Conservation (phyloP, 2,113 vertebrate genomes). For the Lampris incognitus region DNA sequence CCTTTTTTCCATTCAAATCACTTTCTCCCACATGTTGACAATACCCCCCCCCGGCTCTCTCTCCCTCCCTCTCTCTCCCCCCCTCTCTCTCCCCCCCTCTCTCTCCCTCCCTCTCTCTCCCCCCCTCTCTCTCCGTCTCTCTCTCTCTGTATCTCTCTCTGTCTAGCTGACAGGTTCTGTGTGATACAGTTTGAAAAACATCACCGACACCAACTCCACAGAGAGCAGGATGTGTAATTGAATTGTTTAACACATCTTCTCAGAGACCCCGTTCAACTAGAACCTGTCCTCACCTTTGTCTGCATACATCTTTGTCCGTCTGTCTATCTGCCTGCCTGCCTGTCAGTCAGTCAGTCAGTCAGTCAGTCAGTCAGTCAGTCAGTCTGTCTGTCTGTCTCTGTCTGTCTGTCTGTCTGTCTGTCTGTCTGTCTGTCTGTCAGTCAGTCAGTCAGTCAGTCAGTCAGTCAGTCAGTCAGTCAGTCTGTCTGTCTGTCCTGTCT, state of each 20-base stretch:
- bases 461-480: too few relatives aligned
- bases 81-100: neutral
- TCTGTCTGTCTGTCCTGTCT: too few relatives aligned
- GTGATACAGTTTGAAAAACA: too few relatives aligned
- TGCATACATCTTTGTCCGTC: too few relatives aligned
- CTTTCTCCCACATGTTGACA: neutral
- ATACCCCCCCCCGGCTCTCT: neutral
- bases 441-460: constrained; percentile 11
- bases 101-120: neutral
- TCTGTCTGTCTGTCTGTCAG: constrained; percentile 1
- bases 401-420: constrained; percentile 3
- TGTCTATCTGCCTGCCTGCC: too few relatives aligned
- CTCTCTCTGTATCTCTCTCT: neutral
- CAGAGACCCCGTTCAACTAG: neutral
- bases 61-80: neutral
- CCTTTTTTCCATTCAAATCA: too few relatives aligned
- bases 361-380: too few relatives aligned
- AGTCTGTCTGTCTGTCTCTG: neutral
- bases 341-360: too few relatives aligned
- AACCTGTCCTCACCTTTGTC: too few relatives aligned
- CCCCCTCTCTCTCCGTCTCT: neutral
- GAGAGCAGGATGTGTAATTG: too few relatives aligned
- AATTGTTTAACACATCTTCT: too few relatives aligned
- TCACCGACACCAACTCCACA: too few relatives aligned
- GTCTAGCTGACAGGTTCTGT: neutral